phyloP scores from a whole-genome alignment of 2,888 invertebrate species.

The Biston betularia region DNA sequence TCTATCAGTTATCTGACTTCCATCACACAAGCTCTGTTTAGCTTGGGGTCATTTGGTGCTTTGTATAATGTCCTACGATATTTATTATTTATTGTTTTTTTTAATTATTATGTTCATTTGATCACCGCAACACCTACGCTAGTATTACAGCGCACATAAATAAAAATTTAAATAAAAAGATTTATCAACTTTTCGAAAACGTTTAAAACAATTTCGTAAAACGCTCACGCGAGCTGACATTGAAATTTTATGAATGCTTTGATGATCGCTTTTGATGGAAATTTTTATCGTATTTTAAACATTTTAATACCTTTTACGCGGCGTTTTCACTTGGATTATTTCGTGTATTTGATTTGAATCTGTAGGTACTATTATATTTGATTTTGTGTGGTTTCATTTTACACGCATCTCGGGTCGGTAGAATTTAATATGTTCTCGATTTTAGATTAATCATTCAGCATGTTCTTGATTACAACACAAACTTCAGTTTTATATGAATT shows the following conservation, averaged over 20 bases:
- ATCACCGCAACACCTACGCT: conserved; percentile 6
- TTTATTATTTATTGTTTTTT: no score
- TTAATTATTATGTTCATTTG: background rate
- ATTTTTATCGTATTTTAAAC: conserved; percentile 32
- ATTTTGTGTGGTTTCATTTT: conserved; percentile 11
- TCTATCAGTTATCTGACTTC: no score
- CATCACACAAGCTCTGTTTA: no score
- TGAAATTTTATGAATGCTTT: conserved; percentile 43
- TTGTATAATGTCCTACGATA: no score
- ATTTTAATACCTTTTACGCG: conserved; percentile 29
- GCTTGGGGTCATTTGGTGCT: no score
- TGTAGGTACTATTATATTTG: conserved; percentile 7
- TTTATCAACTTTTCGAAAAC: conserved; percentile 30
- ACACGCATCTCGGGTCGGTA: conserved; percentile 8
- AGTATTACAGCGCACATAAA: background rate
- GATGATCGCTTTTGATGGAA: conserved; percentile 31
- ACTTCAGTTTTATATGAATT: background rate
- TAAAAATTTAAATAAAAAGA: conserved; percentile 11
- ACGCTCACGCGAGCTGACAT: conserved; percentile 28
- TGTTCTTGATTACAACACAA: conserved; percentile 3
- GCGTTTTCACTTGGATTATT: conserved; percentile 18
- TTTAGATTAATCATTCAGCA: conserved; percentile 4
- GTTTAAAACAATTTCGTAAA: conserved; percentile 28
- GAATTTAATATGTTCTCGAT: conserved; percentile 6
- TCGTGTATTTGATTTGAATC: conserved; percentile 22